A percentile compares a stretch with the other conserved stretches of the same genome.
phyloP scores from a whole-genome alignment of 2,888 invertebrate genomes.

The Julus scandinavius region DNA sequence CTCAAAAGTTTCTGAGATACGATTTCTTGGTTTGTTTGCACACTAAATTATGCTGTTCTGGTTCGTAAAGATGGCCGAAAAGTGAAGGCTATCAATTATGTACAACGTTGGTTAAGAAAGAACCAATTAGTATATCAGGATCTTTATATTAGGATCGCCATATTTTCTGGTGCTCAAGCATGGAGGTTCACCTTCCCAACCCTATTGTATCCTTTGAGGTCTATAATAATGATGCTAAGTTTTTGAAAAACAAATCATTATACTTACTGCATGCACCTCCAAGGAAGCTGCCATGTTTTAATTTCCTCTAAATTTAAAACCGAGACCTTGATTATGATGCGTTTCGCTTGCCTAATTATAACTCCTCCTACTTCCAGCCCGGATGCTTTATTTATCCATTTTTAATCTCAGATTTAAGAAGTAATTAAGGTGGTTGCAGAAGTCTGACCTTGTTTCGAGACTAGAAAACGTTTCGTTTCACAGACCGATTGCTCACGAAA shows the following conservation, averaged over 20 bases:
- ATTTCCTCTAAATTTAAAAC: neutral
- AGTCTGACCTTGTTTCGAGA: neutral
- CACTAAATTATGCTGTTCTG: too few relatives aligned
- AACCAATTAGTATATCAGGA: too few relatives aligned
- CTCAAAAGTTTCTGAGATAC: too few relatives aligned
- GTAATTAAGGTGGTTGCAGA: neutral
- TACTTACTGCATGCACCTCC: neutral
- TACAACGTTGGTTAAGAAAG: too few relatives aligned
- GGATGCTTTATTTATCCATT: constrained; percentile 8
- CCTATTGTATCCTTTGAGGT: neutral
- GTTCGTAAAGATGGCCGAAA: too few relatives aligned
- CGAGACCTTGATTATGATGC: constrained; percentile 5
- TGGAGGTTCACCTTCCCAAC: neutral
- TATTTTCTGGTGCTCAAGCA: neutral
- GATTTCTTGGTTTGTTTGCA: too few relatives aligned
- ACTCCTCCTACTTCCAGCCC: neutral
- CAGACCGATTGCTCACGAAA: neutral
- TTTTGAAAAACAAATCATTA: neutral
- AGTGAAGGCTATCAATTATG: too few relatives aligned
- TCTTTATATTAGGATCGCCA: too few relatives aligned
- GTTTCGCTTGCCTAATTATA: neutral
- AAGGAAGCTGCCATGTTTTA: neutral
- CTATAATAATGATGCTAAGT: neutral
- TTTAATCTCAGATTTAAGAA: neutral
- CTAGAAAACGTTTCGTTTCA: neutral